phyloP scores from a whole-genome alignment of 37 sponge, comb jelly and placozoan species.

The Beroe ovata region DNA sequence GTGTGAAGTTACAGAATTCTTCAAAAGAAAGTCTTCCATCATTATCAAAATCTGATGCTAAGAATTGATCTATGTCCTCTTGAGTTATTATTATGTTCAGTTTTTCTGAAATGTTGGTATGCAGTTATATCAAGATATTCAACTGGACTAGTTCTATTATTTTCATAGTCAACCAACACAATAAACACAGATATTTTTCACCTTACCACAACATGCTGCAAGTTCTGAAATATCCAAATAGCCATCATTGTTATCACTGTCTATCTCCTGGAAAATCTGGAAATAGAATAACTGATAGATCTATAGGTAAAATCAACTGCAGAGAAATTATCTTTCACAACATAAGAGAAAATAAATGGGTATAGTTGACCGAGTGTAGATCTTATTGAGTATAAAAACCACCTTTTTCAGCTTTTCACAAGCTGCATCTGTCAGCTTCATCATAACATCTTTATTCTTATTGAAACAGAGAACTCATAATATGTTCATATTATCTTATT shows the following conservation, averaged over 20 bases:
- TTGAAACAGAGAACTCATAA: too few species aligned
- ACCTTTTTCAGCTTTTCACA: background rate
- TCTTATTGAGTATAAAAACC: background rate
- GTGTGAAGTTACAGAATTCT: conserved; percentile 70
- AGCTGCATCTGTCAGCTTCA: background rate
- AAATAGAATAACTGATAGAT: too few species aligned
- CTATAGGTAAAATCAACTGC: background rate
- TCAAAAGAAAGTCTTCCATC: conserved; percentile 71
- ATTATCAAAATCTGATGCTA: conserved; percentile 50
- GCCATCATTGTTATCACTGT: background rate
- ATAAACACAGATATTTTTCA: background rate
- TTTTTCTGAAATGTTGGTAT: conserved; percentile 11
- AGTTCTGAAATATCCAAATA: background rate
- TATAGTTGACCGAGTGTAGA: too few species aligned
- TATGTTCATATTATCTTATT: too few species aligned
- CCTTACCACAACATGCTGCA: background rate
- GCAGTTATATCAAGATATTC: too few species aligned
- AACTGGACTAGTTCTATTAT: background rate
- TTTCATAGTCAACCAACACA: background rate
- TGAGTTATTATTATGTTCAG: conserved; percentile 68
- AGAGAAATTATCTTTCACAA: background rate
- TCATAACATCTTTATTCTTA: too few species aligned
- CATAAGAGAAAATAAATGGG: too few species aligned
- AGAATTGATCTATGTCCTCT: conserved; percentile 68
- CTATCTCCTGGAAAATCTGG: background rate